phyloP scores from a whole-genome alignment of 2,797 vertebrate species.

The Hippoglossus hippoglossus region DNA sequence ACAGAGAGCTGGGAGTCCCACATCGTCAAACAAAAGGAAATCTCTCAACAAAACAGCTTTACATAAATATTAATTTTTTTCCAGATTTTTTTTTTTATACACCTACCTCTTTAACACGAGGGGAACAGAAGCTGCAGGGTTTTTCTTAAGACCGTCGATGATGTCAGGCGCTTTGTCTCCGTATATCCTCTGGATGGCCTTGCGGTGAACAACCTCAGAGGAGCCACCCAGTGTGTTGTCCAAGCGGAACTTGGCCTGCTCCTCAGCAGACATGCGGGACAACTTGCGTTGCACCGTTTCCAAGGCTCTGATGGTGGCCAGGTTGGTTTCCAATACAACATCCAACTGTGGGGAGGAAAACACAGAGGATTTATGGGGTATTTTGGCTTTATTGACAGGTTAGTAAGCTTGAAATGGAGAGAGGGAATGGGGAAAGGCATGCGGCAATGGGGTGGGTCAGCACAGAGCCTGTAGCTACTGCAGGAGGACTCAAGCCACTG shows the following conservation, averaged over 20 bases:
- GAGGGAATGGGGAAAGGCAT: too few species aligned
- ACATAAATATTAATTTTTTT: too few species aligned
- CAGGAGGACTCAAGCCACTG: too few species aligned
- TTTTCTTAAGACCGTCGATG: slow-evolving; percentile 96
- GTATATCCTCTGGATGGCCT: slow-evolving; percentile 99
- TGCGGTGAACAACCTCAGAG: slow-evolving; percentile 97
- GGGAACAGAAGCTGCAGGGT: slow-evolving; percentile 93
- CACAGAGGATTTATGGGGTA: background rate
- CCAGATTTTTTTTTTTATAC: background rate
- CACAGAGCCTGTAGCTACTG: too few species aligned
- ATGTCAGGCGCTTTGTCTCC: slow-evolving; percentile 97
- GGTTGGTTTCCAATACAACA: slow-evolving; percentile 97
- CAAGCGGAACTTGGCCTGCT: slow-evolving; percentile 93
- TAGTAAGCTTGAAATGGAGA: too few species aligned
- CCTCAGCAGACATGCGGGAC: slow-evolving; percentile 96
- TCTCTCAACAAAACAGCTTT: too few species aligned
- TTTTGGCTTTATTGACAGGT: too few species aligned
- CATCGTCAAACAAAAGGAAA: background rate
- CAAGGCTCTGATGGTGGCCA: slow-evolving; percentile 94
- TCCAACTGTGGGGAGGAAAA: slow-evolving; percentile 86
- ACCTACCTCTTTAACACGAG: slow-evolving; percentile 95
- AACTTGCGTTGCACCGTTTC: slow-evolving; percentile 96
- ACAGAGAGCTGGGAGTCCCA: slow-evolving; percentile 5
- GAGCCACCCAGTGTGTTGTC: slow-evolving; percentile 97
- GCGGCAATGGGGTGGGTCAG: too few species aligned